Conservation (phyloP, 2,888 invertebrate genomes). For the Globia sparganii region DNA sequence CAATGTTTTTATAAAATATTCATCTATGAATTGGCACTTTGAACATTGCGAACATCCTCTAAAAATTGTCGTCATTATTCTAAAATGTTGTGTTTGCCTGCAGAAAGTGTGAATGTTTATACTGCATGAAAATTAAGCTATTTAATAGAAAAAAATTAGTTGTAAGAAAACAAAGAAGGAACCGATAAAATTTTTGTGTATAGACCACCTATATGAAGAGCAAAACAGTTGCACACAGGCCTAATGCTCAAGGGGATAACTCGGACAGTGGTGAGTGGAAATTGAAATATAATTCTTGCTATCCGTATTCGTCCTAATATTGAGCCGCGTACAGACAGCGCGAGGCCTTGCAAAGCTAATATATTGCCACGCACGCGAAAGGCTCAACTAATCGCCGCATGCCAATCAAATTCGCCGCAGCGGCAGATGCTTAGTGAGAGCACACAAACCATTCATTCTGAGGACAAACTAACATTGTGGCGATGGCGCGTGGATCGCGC, state of each 20-base stretch:
- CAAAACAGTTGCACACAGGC: conserved; percentile 72
- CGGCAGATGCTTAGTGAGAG: not conserved
- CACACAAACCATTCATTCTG: not conserved
- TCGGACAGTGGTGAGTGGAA: conserved; percentile 73
- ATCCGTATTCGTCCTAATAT: too few species aligned
- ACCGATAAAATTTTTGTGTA: conserved; percentile 84
- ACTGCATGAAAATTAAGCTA: conserved; percentile 73
- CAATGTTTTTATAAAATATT: conserved; percentile 71
- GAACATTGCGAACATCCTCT: conserved; percentile 71
- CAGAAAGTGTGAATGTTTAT: conserved; percentile 83
- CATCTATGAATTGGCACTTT: conserved; percentile 77
- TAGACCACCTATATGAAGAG: conserved; percentile 79
- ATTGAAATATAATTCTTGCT: not conserved
- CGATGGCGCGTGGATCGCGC: not conserved
- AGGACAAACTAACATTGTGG: not conserved
- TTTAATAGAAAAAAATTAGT: conserved; percentile 76
- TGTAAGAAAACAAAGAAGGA: conserved; percentile 79
- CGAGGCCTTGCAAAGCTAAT: not conserved
- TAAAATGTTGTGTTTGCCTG: conserved; percentile 82
- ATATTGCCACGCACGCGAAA: not conserved
- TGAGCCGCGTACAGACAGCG: not conserved
- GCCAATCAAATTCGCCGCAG: not conserved
- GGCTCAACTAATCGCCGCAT: not conserved
- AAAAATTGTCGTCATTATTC: conserved; percentile 42
- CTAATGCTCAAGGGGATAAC: conserved; percentile 70